Evolutionary conservation across 2,888 invertebrate genomes (phyloP), one percentile per base, ranked within the genome.

Genomic region (Eupithecia insigniata): DNA sequence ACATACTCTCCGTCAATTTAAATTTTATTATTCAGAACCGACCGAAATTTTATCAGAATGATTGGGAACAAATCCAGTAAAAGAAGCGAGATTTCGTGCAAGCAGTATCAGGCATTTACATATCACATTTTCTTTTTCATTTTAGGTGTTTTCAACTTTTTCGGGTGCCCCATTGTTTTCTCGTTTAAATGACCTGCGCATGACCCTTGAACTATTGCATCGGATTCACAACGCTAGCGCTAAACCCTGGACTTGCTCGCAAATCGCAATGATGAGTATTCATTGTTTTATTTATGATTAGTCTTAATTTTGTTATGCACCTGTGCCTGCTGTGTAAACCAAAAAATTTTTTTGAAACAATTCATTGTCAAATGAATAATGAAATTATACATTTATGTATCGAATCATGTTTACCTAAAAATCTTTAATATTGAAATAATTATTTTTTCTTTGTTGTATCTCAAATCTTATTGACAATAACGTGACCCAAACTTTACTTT

Each of bases 101-200:
- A 70, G 32, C 73, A 77, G 73, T 78, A 74, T 82, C 79, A 84
- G 80, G 83, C 86, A 82, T 88, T 91, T 89, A 62, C 90, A 92
- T 92, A 92, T 93, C 93, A 92, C 91, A 80, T 90, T 92, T 92
- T 92, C 90, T 91, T 92, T 91, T 92, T 92, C 91, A 91, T 93
- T 94, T 94, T 93, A 94, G 94, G 94, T 94, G 94, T 94, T 89
- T 94, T 94, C 94, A 94, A 92, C 91, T 94, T 94, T 93, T 94
- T 94, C 89, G 94, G 94, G 87, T 94, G 94, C 92, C 94, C 94
- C 89, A 93, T 94, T 89, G 93, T 90, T 90, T 94, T 94, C 94
- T 94, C 94, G 85, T 93, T 94, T 91, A 94, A 94, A 93, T 94
- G 94, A 94, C 88, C 84, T 88, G 88, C 89, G 90, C 92, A 92